Evolutionary conservation across 2,113 vertebrate species (phyloP).

Genomic region (Tragelaphus imberbis): DNA sequence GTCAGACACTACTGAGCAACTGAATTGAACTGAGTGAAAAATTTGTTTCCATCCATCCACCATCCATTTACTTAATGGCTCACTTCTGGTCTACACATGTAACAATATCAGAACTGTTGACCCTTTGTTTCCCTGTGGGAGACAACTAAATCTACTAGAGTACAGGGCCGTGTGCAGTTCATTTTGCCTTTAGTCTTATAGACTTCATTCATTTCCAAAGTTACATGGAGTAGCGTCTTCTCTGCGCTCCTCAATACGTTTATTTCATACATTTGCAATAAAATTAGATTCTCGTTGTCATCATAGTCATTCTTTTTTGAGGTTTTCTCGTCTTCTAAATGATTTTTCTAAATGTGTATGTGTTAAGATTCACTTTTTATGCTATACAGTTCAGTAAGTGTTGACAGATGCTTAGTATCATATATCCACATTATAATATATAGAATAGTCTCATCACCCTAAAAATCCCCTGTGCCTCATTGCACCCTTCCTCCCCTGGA

Average conservation of each 20-base stretch:
- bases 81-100: not conserved
- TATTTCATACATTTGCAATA: not conserved
- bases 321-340: not conserved
- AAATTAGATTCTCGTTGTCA: not conserved
- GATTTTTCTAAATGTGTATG: not conserved
- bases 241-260: too few species aligned
- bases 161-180: not conserved
- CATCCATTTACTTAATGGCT: constrained; percentile 12
- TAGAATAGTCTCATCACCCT: not conserved
- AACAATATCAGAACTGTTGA: not conserved
- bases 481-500: not conserved
- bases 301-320: not conserved
- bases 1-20: not conserved
- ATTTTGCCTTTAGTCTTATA: not conserved
- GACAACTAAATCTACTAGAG: not conserved
- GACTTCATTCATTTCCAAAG: not conserved
- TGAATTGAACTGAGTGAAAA: not conserved
- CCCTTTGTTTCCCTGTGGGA: not conserved
- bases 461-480: not conserved
- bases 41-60: not conserved
- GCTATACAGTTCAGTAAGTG: not conserved
- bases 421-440: not conserved
- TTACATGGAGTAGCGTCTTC: not conserved
- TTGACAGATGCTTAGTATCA: not conserved
- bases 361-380: not conserved